These are phyloP conservation scores for Gila orcuttii DNA, from an alignment of 2,113 vertebrate genomes.

Conservation along the genomic window DNA sequence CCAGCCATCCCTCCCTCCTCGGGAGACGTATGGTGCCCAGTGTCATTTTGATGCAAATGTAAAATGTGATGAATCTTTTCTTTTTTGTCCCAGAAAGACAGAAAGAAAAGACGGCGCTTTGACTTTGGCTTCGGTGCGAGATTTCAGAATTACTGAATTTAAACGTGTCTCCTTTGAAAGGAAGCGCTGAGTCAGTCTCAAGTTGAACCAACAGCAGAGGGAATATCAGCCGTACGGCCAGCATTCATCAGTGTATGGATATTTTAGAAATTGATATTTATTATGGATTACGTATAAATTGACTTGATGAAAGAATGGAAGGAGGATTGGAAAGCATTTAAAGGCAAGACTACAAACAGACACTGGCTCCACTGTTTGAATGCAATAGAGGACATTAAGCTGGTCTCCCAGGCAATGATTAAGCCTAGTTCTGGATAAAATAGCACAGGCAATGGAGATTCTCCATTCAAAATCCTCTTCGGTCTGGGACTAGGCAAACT, in stretches of 20 bases:
- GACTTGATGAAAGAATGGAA: not conserved
- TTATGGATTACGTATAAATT: not conserved
- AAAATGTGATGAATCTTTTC: constrained; percentile 83
- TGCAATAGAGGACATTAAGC: constrained; percentile 26
- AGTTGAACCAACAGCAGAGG: not conserved
- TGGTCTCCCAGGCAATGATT: constrained; percentile 32
- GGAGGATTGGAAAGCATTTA: constrained; percentile 9
- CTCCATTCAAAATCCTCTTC: not conserved
- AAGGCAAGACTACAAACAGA: not conserved
- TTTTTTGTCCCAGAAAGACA: constrained; percentile 70
- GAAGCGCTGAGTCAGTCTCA: constrained; percentile 50
- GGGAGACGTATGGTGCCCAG: constrained; percentile 75
- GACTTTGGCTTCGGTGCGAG: constrained; percentile 43
- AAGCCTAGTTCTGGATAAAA: constrained; percentile 33
- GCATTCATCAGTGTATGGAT: constrained; percentile 12
- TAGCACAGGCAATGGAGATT: constrained; percentile 6
- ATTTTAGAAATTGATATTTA: constrained; percentile 25
- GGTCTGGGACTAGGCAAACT: not conserved
- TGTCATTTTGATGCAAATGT: constrained; percentile 85
- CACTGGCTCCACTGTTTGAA: constrained; percentile 29
- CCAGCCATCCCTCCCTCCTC: constrained; percentile 41
- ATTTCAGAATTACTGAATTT: constrained; percentile 50
- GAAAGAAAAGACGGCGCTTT: constrained; percentile 56
- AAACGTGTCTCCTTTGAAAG: constrained; percentile 15
- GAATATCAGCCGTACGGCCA: not conserved